Conservation (phyloP, 2,888 invertebrate species). For the Leptinotarsa juncta region DNA sequence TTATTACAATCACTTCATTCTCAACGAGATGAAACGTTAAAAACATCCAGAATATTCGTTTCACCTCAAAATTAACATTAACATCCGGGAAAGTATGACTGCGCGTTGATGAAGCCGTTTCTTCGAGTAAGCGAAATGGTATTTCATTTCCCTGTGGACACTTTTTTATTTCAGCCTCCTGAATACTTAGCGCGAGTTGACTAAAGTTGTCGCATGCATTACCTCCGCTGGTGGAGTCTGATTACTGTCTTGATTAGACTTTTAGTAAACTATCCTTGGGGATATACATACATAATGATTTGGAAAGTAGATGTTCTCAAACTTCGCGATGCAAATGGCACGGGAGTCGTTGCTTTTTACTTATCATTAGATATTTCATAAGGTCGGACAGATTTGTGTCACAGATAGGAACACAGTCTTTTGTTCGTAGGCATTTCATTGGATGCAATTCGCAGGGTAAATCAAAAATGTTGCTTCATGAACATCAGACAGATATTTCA, state of each 20-base stretch:
- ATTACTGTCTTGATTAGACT: not conserved
- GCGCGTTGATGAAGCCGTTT: not conserved
- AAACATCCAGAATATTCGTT: too few species aligned
- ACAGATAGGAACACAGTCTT: too few species aligned
- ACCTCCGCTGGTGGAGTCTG: not conserved
- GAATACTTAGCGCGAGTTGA: not conserved
- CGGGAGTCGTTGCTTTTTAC: not conserved
- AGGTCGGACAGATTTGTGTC: not conserved
- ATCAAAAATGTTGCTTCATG: too few species aligned
- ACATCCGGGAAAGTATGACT: not conserved
- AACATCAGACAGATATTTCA: too few species aligned
- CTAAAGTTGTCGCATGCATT: not conserved
- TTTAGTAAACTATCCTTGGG: not conserved
- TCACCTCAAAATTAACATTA: not conserved
- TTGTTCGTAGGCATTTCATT: too few species aligned
- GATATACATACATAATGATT: constrained; percentile 7
- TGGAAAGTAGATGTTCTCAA: not conserved
- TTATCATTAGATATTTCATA: constrained; percentile 5
- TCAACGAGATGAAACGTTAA: too few species aligned
- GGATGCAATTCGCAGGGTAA: too few species aligned
- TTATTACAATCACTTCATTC: too few species aligned
- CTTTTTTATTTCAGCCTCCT: not conserved
- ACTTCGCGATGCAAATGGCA: not conserved
- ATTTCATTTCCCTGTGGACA: constrained; percentile 3
- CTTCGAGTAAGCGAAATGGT: not conserved